These are phyloP conservation scores for Drosophila albomicans DNA, from an alignment of 1,140 invertebrate genomes.

Conservation along the genomic window DNA sequence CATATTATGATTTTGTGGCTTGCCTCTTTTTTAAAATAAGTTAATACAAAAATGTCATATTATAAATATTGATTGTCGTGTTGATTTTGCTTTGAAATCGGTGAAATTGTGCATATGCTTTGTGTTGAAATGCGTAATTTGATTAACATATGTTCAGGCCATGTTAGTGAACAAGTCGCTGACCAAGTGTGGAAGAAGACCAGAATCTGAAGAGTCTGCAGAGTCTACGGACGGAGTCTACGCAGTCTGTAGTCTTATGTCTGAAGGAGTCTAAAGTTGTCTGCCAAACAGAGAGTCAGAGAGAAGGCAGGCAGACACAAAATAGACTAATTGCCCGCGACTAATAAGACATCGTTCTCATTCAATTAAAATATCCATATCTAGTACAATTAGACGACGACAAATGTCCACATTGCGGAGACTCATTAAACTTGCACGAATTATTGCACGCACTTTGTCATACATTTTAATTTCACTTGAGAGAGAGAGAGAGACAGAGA, in stretches of 20 bases:
- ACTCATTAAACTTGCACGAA: slow-evolving; percentile 85
- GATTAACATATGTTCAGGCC: slow-evolving; percentile 65
- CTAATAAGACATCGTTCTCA: slow-evolving; percentile 83
- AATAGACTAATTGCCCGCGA: slow-evolving; percentile 75
- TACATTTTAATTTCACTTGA: slow-evolving; percentile 84
- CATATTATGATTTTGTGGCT: too few species aligned
- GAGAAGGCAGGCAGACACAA: slow-evolving; percentile 37
- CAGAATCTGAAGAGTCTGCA: background rate
- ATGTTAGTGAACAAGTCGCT: slow-evolving; percentile 17
- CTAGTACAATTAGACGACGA: slow-evolving; percentile 80
- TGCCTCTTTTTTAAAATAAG: too few species aligned
- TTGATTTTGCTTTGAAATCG: background rate
- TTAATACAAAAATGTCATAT: too few species aligned
- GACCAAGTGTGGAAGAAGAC: slow-evolving; percentile 47
- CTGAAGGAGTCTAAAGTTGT: slow-evolving; percentile 7
- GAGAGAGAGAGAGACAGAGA: background rate
- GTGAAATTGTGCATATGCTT: slow-evolving; percentile 14
- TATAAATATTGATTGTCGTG: too few species aligned
- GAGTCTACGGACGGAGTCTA: slow-evolving; percentile 5
- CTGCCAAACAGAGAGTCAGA: background rate
- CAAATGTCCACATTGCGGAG: slow-evolving; percentile 81
- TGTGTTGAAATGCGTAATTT: slow-evolving; percentile 41
- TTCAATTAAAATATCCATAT: slow-evolving; percentile 84
- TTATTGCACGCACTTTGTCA: slow-evolving; percentile 85
- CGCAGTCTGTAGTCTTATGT: slow-evolving; percentile 11